These are phyloP conservation scores for Halcyon leucocephala DNA, from an alignment of 2,797 vertebrate genomes.

Conservation along the genomic window DNA sequence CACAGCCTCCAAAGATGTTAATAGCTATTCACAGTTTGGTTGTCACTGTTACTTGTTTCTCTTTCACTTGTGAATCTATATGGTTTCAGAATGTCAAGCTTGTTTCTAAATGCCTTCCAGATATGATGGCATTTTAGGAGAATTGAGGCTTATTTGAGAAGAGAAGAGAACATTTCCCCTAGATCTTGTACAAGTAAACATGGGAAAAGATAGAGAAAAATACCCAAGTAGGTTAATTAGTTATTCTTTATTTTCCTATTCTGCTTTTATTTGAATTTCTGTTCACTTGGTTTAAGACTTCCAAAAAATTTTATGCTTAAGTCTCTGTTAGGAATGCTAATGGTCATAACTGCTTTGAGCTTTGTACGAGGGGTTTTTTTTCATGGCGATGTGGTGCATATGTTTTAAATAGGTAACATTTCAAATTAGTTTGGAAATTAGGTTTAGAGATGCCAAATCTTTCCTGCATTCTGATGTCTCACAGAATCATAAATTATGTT, in stretches of 20 bases:
- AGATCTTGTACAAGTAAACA: background rate
- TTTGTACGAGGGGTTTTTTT: background rate
- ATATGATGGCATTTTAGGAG: background rate
- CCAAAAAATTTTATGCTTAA: background rate
- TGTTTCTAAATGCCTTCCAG: background rate
- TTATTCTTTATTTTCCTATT: background rate
- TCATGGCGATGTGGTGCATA: background rate
- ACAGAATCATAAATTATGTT: background rate
- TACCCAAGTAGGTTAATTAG: background rate
- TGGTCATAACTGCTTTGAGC: background rate
- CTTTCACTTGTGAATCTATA: conserved; percentile 16
- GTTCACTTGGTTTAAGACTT: background rate
- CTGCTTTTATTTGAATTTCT: background rate
- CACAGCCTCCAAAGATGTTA: background rate
- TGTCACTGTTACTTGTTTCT: conserved; percentile 37
- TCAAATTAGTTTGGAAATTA: conserved; percentile 10
- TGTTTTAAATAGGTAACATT: background rate
- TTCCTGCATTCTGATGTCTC: background rate
- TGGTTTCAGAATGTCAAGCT: background rate
- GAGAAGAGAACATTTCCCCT: background rate
- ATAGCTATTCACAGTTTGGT: conserved; percentile 17
- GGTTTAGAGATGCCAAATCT: background rate
- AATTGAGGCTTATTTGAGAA: background rate
- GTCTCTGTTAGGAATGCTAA: background rate
- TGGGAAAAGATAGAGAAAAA: background rate